Percentiles rank a stretch among this genome's conserved stretches.
These are phyloP conservation scores for Parotocinclus haroldoi DNA, from an alignment of 2,797 vertebrate genomes.

Conservation along the genomic window DNA sequence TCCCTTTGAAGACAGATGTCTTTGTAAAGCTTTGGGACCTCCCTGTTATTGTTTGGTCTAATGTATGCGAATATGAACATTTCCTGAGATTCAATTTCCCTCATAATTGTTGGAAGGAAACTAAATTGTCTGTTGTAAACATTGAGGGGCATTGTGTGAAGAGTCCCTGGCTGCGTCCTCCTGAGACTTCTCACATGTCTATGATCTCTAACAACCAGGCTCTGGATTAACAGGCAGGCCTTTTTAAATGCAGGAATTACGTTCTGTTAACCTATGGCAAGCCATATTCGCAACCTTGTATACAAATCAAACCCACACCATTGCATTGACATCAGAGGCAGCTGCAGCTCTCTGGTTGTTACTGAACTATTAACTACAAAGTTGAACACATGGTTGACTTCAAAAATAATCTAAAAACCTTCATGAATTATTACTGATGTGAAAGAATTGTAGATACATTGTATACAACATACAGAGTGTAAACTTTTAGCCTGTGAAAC, in stretches of 20 bases:
- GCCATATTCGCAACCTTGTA: background rate
- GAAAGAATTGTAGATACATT: too few relatives aligned
- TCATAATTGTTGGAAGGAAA: constrained; percentile 99
- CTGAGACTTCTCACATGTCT: constrained; percentile 47
- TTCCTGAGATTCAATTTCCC: constrained; percentile 99
- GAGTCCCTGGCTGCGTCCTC: constrained; percentile 58
- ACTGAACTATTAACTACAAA: too few relatives aligned
- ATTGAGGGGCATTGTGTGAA: constrained; percentile 80
- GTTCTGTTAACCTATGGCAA: constrained; percentile 8
- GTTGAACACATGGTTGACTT: too few relatives aligned
- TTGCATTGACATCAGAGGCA: background rate
- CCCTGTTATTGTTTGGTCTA: constrained; percentile 87
- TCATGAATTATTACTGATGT: too few relatives aligned
- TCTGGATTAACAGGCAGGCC: constrained; percentile 33
- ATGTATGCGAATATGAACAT: constrained; percentile 89
- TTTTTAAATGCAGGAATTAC: constrained; percentile 18
- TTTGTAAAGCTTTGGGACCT: constrained; percentile 75
- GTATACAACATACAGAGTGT: too few relatives aligned
- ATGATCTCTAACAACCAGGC: constrained; percentile 42
- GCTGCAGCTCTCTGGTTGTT: background rate
- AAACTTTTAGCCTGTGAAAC: too few relatives aligned
- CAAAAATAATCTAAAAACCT: too few relatives aligned
- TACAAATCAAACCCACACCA: background rate
- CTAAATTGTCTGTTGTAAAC: constrained; percentile 92
- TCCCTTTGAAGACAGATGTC: constrained; percentile 79